phyloP scores from a whole-genome alignment of 2,113 vertebrate genomes.

The Spea bombifrons region DNA sequence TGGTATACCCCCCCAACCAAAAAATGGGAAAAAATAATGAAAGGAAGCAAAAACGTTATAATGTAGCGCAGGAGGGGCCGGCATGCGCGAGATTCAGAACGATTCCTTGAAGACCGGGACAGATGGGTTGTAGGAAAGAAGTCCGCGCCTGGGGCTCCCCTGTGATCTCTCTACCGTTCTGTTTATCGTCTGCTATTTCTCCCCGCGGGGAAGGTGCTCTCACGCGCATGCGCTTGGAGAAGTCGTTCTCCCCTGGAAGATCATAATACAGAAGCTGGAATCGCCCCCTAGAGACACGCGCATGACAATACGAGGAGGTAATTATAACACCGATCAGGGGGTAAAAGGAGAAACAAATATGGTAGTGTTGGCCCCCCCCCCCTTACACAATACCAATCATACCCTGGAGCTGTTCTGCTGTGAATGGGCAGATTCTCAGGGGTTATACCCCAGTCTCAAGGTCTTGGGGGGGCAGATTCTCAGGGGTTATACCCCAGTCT shows the following conservation, averaged over 20 bases:
- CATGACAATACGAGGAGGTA: neutral
- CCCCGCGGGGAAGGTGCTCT: neutral
- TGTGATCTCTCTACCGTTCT: neutral
- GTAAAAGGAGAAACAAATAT: too few relatives aligned
- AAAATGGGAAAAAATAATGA: too few relatives aligned
- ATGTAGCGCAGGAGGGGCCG: neutral
- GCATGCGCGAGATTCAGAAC: neutral
- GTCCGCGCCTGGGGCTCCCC: neutral
- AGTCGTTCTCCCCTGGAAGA: neutral
- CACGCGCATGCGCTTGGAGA: neutral
- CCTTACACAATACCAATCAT: too few relatives aligned
- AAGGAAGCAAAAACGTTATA: neutral
- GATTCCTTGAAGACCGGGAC: neutral
- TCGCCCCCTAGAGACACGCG: neutral
- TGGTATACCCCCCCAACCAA: too few relatives aligned
- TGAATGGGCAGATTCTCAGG: too few relatives aligned
- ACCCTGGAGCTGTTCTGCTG: too few relatives aligned
- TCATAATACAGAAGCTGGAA: neutral
- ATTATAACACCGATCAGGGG: neutral
- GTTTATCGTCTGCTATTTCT: neutral
- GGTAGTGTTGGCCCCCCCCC: too few relatives aligned
- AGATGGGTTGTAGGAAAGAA: neutral
- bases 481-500: too few relatives aligned
- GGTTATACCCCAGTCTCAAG: too few relatives aligned
- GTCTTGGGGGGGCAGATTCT: too few relatives aligned